A percentile compares a stretch with the other conserved stretches of the same genome.
Conservation (phyloP, 2,888 invertebrate species). For the Girardia tigrina region DNA sequence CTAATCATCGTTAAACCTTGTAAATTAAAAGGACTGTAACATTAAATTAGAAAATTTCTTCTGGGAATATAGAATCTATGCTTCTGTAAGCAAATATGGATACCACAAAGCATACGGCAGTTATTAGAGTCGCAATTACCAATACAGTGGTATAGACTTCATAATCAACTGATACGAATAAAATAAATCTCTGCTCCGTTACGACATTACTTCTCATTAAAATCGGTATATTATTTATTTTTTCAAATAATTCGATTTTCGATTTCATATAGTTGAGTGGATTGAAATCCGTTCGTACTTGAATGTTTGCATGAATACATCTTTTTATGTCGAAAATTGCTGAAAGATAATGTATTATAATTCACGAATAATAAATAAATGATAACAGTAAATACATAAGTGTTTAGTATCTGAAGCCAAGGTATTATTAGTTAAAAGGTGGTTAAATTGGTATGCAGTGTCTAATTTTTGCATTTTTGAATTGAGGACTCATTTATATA, state of each 20-base stretch:
- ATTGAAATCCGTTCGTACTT: neutral
- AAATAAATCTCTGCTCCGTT: neutral
- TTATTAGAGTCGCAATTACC: neutral
- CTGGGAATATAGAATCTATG: neutral
- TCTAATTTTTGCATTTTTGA: too few species aligned
- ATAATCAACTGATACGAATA: neutral
- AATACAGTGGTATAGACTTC: neutral
- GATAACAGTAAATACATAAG: too few species aligned
- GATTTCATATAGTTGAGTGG: neutral
- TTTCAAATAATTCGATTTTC: neutral
- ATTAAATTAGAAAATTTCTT: conserved; percentile 9
- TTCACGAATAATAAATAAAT: too few species aligned
- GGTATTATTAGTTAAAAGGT: too few species aligned
- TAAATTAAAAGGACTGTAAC: too few species aligned
- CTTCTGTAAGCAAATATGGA: neutral
- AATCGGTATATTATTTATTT: neutral
- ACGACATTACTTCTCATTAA: neutral
- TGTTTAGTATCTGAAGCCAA: too few species aligned
- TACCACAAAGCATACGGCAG: neutral
- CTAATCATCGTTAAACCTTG: too few species aligned
- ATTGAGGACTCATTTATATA: too few species aligned
- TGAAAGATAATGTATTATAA: too few species aligned
- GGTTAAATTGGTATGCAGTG: too few species aligned
- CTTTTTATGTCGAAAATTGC: neutral
- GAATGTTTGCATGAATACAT: neutral